A percentile compares a stretch with the other conserved stretches of the same genome.
Conservation (phyloP, 1,140 invertebrate species). For the Ceratosolen fusciceps region DNA sequence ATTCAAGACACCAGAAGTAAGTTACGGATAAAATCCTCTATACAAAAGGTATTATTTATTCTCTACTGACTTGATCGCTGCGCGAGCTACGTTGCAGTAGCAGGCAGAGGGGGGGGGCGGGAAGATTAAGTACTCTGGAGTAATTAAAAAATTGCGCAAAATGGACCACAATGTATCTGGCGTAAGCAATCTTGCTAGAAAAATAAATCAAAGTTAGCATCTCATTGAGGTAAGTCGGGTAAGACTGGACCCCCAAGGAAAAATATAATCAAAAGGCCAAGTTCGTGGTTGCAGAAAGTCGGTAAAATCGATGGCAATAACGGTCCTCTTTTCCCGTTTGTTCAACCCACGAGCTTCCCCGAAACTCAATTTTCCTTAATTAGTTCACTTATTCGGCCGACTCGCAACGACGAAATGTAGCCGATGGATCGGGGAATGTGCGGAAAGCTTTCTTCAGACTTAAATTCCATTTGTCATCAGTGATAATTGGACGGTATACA, state of each 20-base stretch:
- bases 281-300: neutral
- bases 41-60: neutral
- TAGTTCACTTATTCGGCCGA: constrained; percentile 35
- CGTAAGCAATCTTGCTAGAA: neutral
- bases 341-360: constrained; percentile 10
- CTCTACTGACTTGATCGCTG: too few species aligned
- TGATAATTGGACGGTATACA: constrained; percentile 42
- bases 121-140: neutral
- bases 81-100: too few species aligned
- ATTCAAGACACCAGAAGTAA: neutral
- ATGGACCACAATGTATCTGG: neutral
- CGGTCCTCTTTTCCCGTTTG: constrained; percentile 2
- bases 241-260: neutral
- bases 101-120: neutral
- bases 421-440: constrained; percentile 8
- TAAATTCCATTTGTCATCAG: constrained; percentile 46
- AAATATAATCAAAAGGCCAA: constrained; percentile 33
- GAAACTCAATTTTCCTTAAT: constrained; percentile 47
- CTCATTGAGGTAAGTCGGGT: neutral
- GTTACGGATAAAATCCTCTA: neutral
- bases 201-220: constrained; percentile 37
- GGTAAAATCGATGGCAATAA: constrained; percentile 29
- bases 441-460: constrained; percentile 29
- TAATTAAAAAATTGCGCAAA: neutral
- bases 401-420: neutral